Percentiles rank a stretch among this genome's conserved stretches.
These are phyloP conservation scores for Cariama cristata DNA, from an alignment of 2,113 vertebrate genomes.

Conservation along the genomic window DNA sequence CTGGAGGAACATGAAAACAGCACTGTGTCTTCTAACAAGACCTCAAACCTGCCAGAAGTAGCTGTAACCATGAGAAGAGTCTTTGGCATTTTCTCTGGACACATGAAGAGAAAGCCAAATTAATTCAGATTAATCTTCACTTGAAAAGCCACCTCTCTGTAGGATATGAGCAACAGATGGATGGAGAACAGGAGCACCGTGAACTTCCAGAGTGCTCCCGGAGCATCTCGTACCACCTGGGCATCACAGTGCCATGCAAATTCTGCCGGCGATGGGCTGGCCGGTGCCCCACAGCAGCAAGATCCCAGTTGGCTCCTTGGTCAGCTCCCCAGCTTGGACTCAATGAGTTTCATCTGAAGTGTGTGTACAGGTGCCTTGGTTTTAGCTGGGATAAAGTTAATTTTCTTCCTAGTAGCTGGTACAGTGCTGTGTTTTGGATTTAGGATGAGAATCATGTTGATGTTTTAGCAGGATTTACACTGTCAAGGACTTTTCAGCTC, in stretches of 20 bases:
- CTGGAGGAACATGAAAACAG: background rate
- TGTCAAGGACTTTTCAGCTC: too few species aligned
- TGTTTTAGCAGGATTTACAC: too few species aligned
- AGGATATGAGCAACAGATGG: background rate
- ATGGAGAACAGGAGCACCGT: background rate
- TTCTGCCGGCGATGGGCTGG: fast-evolving
- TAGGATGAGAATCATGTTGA: too few species aligned
- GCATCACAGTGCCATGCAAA: background rate
- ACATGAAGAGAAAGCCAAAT: background rate
- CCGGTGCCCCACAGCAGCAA: fast-evolving
- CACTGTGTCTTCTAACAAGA: fast-evolving
- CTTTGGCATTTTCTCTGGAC: background rate
- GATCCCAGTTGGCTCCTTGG: background rate
- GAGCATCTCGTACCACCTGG: background rate
- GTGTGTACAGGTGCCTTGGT: too few species aligned
- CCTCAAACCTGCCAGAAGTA: background rate
- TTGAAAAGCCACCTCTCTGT: background rate
- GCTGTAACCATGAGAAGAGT: background rate
- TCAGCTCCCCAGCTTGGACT: too few species aligned
- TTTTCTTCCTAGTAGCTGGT: too few species aligned
- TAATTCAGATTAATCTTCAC: background rate
- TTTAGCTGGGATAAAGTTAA: too few species aligned
- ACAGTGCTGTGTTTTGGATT: too few species aligned
- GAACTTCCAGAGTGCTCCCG: background rate
- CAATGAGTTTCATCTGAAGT: fast-evolving